Percentiles rank a stretch among this genome's conserved stretches.
phyloP scores from a whole-genome alignment of 1,140 invertebrate species.

The Coenobita brevimanus region DNA sequence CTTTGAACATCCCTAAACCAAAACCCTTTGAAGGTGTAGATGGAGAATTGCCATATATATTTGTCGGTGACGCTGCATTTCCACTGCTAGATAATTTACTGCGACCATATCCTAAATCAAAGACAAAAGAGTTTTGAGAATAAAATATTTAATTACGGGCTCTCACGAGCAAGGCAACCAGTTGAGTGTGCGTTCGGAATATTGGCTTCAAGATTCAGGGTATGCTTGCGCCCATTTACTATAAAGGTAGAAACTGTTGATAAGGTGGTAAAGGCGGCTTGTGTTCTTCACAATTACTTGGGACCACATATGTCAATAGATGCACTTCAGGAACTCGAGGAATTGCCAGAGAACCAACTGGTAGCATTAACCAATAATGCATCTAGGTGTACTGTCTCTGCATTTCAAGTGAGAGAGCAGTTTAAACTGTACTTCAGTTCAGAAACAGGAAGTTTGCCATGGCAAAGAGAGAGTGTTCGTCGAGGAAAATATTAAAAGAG shows the following conservation, averaged over 20 bases:
- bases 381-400: conserved; percentile 15
- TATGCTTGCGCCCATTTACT: conserved; percentile 32
- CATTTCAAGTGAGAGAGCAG: no score
- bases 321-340: not conserved
- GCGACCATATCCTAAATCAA: conserved; percentile 8
- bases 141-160: conserved; percentile 35
- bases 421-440: conserved; percentile 3
- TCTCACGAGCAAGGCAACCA: conserved; percentile 28
- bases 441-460: conserved; percentile 18
- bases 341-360: not conserved
- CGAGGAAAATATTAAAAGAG: no score
- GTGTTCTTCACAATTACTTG: no score
- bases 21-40: no score
- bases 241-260: conserved; percentile 21
- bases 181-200: conserved; percentile 37
- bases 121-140: conserved; percentile 18
- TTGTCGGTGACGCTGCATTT: no score
- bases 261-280: conserved; percentile 42
- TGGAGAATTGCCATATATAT: no score
- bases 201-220: conserved; percentile 23
- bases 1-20: no score
- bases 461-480: conserved; percentile 16
- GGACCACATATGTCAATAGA: no score
- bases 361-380: conserved; percentile 12
- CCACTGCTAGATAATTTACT: no score